Evolutionary conservation across 2,113 vertebrate genomes (phyloP), one percentile per base, ranked within the genome.

Genomic region (Dunckerocampus dactyliophorus): DNA sequence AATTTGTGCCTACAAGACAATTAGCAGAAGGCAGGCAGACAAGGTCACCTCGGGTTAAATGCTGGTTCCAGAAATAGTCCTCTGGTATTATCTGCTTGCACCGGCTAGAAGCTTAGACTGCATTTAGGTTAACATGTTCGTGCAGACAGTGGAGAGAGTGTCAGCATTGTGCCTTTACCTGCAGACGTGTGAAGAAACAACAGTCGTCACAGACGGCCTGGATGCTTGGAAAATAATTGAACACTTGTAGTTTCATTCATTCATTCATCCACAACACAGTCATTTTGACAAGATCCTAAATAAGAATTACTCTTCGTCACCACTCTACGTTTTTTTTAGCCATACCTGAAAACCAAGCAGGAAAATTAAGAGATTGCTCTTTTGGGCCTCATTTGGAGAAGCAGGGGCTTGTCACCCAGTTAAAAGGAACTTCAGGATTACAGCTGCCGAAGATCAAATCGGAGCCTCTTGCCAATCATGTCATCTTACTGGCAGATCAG

Each of bases 401-500:
- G 22, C 58, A 60, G 48, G 53, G 31, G 8, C 19, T 66, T 68
- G 69, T 73, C 72, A 68, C 58, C 62, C 47, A 71, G 63, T 75
- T 63, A 59, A 80, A 79, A 77, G 57, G 43, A 69, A 81, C 70
- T 64, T 65, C 46, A 59, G 60, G 64, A 59, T 65, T 55, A 55
- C 70, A 73, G 47, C 77, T 80, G 77, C 75, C 77, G 77, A 75
- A 85, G 49, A 67, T 65, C 67, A 62, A 74, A 78, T 80, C 61
- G 62, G 24, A 75, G 31, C 34, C 59, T 17, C 16, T 49, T 77
- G 79, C 82, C 79, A 85, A 72, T 82, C 81, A 81, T 76, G 75
- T 77, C 75, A 74, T 76, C 70, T 81, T 76, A 75, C 70, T 79
- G 77, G 74, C 70, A 73, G 79, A 85, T 82, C 76, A 71, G 61